Percentiles rank a stretch among this genome's conserved stretches.
Evolutionary conservation across 1,140 invertebrate species (phyloP).

Genomic region (Cotesia chilonis): DNA sequence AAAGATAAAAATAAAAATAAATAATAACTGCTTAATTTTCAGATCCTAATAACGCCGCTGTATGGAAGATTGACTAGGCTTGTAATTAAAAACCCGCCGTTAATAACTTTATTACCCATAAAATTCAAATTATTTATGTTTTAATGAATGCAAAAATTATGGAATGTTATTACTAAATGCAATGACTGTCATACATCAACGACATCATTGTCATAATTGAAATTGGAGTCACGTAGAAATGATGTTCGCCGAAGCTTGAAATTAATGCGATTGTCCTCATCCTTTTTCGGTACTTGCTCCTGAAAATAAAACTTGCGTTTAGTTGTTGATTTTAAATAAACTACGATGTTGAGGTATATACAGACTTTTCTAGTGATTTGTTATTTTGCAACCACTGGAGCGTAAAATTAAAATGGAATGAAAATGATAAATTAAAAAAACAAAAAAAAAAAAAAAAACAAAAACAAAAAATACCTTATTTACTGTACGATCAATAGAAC

Average conservation of each 20-base stretch:
- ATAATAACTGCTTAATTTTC: background rate
- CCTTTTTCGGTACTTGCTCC: conserved; percentile 62
- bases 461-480: conserved; percentile 53
- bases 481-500: conserved; percentile 57
- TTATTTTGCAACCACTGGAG: background rate
- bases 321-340: conserved; percentile 3
- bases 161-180: conserved; percentile 20
- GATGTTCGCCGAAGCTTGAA: conserved; percentile 63
- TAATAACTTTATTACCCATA: background rate
- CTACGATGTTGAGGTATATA: background rate
- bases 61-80: conserved; percentile 21
- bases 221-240: conserved; percentile 64
- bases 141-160: conserved; percentile 15
- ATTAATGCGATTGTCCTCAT: conserved; percentile 56
- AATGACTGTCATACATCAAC: conserved; percentile 57
- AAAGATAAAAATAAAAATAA: background rate
- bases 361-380: background rate
- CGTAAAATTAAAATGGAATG: no score
- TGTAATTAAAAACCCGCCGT: conserved; percentile 2
- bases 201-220: conserved; percentile 63
- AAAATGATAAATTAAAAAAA: conserved; percentile 24
- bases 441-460: conserved; percentile 43
- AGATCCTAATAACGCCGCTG: background rate
- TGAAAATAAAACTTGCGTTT: conserved; percentile 41
- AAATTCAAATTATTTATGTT: conserved; percentile 7